These are phyloP conservation scores for Hemicentrotus pulcherrimus DNA, from an alignment of 35 echinoderm and acorn worm genomes.

Conservation along the genomic window DNA sequence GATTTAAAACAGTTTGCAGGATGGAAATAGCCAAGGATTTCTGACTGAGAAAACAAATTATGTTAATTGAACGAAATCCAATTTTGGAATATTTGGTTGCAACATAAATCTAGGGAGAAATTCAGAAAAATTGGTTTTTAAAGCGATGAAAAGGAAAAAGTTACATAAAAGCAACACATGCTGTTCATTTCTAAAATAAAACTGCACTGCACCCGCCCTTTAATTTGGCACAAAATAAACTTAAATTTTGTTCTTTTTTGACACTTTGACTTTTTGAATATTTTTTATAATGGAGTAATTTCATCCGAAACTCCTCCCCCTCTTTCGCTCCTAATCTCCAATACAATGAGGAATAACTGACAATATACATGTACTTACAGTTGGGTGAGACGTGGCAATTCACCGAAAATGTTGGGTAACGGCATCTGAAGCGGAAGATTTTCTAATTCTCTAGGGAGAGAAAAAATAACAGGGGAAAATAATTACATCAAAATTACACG, in stretches of 20 bases:
- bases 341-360: not conserved
- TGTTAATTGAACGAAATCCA: not conserved
- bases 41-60: not conserved
- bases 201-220: too few species aligned
- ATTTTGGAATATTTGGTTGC: not conserved
- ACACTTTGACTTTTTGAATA: too few species aligned
- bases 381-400: not conserved
- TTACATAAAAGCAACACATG: not conserved
- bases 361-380: not conserved
- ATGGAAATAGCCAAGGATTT: not conserved
- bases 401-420: not conserved
- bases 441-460: not conserved
- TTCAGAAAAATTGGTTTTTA: not conserved
- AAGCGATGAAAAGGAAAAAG: not conserved
- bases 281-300: too few species aligned
- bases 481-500: too few species aligned
- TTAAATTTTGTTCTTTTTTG: too few species aligned
- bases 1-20: not conserved
- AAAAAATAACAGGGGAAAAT: too few species aligned
- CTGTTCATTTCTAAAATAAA: too few species aligned
- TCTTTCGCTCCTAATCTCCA: not conserved
- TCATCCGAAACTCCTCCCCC: too few species aligned
- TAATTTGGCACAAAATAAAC: too few species aligned
- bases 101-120: not conserved
- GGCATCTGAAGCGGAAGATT: constrained; percentile 31